A percentile compares a stretch with the other conserved stretches of the same genome.
phyloP scores from a whole-genome alignment of 2,888 invertebrate genomes.

The Nemapogon koenigi region DNA sequence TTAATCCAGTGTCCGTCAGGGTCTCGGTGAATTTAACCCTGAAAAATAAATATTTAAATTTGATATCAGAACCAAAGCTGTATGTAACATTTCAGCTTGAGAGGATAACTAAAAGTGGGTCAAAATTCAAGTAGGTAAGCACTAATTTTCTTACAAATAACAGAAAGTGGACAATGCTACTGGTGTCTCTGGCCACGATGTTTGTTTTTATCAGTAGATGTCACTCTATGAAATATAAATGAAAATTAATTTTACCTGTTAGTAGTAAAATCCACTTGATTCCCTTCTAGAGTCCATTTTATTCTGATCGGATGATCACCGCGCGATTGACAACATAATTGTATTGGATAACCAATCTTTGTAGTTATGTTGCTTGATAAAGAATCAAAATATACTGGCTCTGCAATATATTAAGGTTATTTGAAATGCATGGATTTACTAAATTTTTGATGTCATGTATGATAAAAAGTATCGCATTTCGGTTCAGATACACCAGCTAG shows the following conservation, averaged over 20 bases:
- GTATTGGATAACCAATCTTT: slow-evolving; percentile 74
- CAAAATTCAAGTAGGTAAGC: neutral
- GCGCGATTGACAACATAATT: slow-evolving; percentile 76
- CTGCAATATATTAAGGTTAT: too few species aligned
- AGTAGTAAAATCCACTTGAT: slow-evolving; percentile 65
- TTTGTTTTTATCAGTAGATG: neutral
- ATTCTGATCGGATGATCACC: slow-evolving; percentile 86
- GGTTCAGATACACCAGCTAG: too few species aligned
- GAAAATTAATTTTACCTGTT: slow-evolving; percentile 31
- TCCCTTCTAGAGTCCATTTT: slow-evolving; percentile 77
- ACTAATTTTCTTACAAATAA: neutral
- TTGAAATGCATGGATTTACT: too few species aligned
- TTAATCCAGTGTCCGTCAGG: slow-evolving; percentile 38
- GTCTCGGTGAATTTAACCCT: slow-evolving; percentile 50
- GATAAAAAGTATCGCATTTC: too few species aligned
- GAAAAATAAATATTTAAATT: slow-evolving; percentile 17
- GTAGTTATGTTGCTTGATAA: slow-evolving; percentile 77
- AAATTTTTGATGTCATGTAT: too few species aligned
- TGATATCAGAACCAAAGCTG: too few species aligned
- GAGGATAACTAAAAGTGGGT: neutral
- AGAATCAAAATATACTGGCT: slow-evolving; percentile 79
- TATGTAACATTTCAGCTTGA: too few species aligned
- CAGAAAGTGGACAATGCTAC: neutral
- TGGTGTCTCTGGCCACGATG: neutral
- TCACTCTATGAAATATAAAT: neutral